These are phyloP conservation scores for Monodelphis domestica DNA, from an alignment of 2,797 vertebrate genomes.

Conservation along the genomic window DNA sequence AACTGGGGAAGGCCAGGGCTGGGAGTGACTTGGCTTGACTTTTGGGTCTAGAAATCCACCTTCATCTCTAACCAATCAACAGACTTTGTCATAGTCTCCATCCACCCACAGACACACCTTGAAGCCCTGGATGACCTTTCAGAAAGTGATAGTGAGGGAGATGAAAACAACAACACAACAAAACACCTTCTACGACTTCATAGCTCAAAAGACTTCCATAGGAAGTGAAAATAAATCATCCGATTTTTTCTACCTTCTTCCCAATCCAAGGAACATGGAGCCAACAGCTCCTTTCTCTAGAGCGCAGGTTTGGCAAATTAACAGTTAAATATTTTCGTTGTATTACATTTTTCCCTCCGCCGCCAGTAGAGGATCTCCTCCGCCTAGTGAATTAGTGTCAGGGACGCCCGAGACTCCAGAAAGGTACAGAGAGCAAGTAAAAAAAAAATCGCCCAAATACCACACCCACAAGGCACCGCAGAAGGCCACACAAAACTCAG, in stretches of 20 bases:
- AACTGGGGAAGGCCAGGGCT: not conserved
- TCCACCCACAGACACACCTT: not conserved
- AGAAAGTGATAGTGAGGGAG: not conserved
- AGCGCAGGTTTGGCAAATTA: constrained; percentile 36
- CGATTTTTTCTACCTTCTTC: not conserved
- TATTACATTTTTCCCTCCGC: constrained; percentile 76
- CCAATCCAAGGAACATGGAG: not conserved
- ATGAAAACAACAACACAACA: too few relatives aligned
- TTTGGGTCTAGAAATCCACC: not conserved
- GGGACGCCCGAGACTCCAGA: constrained; percentile 50
- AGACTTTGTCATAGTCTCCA: not conserved
- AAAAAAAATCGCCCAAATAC: constrained; percentile 19
- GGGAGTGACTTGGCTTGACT: not conserved
- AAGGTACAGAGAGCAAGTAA: constrained; percentile 71
- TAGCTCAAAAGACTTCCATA: not conserved
- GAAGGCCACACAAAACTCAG: not conserved
- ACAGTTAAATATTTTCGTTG: constrained; percentile 70
- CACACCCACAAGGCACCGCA: constrained; percentile 63
- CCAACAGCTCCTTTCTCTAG: not conserved
- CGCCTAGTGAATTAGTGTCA: constrained; percentile 70
- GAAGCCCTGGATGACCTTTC: not conserved
- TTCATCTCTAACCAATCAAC: not conserved
- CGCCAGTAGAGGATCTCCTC: constrained; percentile 85
- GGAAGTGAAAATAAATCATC: not conserved
- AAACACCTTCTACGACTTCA: too few relatives aligned